Percentiles rank a stretch among this genome's conserved stretches.
phyloP scores from a whole-genome alignment of 2,113 vertebrate genomes.

The Podilymbus podiceps region DNA sequence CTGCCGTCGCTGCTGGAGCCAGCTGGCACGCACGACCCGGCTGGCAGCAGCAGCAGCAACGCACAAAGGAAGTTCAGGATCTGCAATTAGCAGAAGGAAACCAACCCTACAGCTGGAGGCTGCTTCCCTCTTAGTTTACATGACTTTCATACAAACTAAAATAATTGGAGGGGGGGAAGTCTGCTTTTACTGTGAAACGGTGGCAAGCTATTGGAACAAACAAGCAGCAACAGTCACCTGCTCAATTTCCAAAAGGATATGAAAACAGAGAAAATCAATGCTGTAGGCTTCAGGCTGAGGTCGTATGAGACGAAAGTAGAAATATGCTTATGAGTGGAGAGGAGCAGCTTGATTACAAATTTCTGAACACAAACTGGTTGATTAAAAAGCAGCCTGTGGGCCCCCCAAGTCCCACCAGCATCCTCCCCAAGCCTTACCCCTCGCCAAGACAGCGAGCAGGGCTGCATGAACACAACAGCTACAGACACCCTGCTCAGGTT shows the following conservation, averaged over 20 bases:
- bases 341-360: background rate
- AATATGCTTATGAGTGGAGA: background rate
- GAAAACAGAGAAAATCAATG: background rate
- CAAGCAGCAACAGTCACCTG: background rate
- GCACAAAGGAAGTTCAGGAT: background rate
- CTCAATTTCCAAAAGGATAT: background rate
- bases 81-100: background rate
- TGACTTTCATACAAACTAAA: background rate
- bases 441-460: background rate
- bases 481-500: background rate
- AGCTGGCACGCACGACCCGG: background rate
- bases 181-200: background rate
- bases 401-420: background rate
- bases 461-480: fast-evolving
- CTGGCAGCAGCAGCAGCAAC: background rate
- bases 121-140: background rate
- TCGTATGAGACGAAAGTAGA: background rate
- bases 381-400: background rate
- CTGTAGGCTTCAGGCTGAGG: background rate
- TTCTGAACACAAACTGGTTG: background rate
- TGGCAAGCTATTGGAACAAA: background rate
- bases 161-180: background rate
- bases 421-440: background rate
- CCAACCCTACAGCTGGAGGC: background rate
- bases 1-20: fast-evolving